These are phyloP conservation scores for Meiosimyza decipiens DNA, from an alignment of 2,888 invertebrate genomes.

Conservation along the genomic window DNA sequence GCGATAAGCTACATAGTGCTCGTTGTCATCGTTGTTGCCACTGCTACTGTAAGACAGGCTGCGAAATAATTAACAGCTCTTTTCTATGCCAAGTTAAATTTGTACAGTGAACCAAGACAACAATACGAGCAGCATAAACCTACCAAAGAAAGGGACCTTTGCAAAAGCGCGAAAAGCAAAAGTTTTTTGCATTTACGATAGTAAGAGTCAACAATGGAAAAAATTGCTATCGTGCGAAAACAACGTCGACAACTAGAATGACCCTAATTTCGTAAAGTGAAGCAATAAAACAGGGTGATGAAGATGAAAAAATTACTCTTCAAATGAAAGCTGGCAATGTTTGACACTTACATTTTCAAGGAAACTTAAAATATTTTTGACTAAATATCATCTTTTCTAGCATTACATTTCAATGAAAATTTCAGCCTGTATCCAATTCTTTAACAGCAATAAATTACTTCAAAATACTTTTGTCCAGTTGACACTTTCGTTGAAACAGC, in stretches of 20 bases:
- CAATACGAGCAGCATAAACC: background rate
- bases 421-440: no score
- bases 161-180: conserved; percentile 4
- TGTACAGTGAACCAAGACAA: background rate
- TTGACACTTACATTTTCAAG: no score
- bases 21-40: background rate
- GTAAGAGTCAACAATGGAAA: background rate
- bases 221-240: background rate
- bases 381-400: no score
- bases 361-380: no score
- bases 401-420: no score
- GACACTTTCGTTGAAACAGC: no score
- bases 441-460: no score
- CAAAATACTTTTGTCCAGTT: no score
- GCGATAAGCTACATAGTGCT: background rate
- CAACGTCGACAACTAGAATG: background rate
- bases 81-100: background rate
- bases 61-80: conserved; percentile 32
- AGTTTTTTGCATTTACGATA: background rate
- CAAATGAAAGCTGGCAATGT: no score
- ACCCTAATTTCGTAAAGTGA: conserved; percentile 16
- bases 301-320: no score
- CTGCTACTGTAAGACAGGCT: conserved; percentile 1
- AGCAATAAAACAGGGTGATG: background rate
- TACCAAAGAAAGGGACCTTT: background rate